Conservation (phyloP, 2,797 vertebrate genomes). For the Aselliscus stoliczkanus region DNA sequence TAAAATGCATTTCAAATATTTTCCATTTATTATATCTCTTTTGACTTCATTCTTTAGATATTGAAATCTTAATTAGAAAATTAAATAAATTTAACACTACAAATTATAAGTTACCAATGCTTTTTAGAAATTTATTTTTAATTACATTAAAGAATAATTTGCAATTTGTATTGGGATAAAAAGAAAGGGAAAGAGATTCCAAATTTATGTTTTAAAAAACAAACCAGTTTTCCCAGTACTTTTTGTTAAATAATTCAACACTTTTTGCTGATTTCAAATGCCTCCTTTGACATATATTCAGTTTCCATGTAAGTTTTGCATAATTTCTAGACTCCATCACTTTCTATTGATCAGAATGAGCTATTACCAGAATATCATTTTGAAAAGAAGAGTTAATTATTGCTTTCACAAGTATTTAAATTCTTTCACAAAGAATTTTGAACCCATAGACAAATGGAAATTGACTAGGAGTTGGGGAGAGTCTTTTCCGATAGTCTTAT, state of each 20-base stretch:
- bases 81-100: neutral
- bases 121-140: slow-evolving; percentile 14
- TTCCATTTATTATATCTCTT: neutral
- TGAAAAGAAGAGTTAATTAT: neutral
- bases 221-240: neutral
- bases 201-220: slow-evolving; percentile 24
- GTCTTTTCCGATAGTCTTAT: neutral
- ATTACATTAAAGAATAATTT: neutral
- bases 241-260: neutral
- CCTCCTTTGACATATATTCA: neutral
- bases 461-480: neutral
- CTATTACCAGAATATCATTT: neutral
- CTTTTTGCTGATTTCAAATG: neutral
- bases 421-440: neutral
- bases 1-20: neutral
- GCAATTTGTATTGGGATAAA: neutral
- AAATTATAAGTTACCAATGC: neutral
- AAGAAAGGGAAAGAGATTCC: neutral
- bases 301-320: neutral
- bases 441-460: neutral
- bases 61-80: neutral
- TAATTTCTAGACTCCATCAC: neutral
- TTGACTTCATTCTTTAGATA: neutral
- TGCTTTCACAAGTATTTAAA: neutral
- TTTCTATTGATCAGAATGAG: neutral